These are phyloP conservation scores for Amiota communis DNA, from an alignment of 2,888 invertebrate species.

Conservation along the genomic window DNA sequence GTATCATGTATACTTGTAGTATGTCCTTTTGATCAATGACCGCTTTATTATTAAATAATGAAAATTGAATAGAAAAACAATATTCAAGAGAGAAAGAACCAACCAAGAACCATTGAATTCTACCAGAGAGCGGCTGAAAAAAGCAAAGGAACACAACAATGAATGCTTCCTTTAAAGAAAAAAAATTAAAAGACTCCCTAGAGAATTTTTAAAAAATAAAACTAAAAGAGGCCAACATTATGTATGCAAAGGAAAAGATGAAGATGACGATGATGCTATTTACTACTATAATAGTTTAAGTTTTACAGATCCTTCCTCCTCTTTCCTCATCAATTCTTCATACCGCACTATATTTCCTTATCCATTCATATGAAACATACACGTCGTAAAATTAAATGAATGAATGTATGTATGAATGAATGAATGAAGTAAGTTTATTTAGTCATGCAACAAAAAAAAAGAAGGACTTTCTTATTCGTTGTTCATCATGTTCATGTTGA, in stretches of 20 bases:
- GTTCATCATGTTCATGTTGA: not conserved
- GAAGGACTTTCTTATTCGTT: not conserved
- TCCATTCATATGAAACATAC: too few relatives aligned
- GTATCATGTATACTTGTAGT: not conserved
- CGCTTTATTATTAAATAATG: conserved; percentile 63
- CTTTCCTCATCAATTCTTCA: not conserved
- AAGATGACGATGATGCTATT: not conserved
- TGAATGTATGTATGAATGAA: too few relatives aligned
- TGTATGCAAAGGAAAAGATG: not conserved
- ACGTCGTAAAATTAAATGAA: too few relatives aligned
- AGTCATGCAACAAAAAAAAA: too few relatives aligned
- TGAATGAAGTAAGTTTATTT: too few relatives aligned
- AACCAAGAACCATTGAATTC: too few relatives aligned
- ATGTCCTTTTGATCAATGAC: conserved; percentile 44
- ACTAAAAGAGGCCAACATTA: not conserved
- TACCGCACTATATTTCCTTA: not conserved
- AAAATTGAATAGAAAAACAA: conserved; percentile 63
- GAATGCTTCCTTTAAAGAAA: not conserved
- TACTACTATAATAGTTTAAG: not conserved
- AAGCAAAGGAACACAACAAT: not conserved
- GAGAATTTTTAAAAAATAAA: not conserved
- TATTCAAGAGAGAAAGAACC: not conserved
- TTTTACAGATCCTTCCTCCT: not conserved
- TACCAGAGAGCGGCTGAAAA: not conserved
- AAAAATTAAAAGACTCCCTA: conserved; percentile 1